Evolutionary conservation across 2,113 vertebrate species (phyloP), one percentile per base, ranked within the genome.

Genomic region (Chinchilla lanigera): DNA sequence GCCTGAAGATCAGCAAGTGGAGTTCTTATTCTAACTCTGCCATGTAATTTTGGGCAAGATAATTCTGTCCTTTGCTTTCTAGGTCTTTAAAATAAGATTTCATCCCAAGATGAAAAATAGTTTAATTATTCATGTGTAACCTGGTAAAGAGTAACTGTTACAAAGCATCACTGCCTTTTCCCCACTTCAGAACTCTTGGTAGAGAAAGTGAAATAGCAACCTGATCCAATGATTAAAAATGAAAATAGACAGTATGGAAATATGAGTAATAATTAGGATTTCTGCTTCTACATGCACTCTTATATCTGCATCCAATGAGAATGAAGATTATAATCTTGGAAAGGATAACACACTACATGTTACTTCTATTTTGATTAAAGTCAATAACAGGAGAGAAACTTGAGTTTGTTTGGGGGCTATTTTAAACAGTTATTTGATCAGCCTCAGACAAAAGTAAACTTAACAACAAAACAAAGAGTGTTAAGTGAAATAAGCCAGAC

Each of bases 351-450:
- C 71, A 96, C 33, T 83, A 71, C 22, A 65, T 44, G 7, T 93
- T 89, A 86, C 88, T 93, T 93, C 35, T 41, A 91, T 73, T 96
- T 85, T 94, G 71, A 92, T 97, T 89, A 82, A 93, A 93, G 92
- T 86, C 33, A 90, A 16, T 88, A 91, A 94, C 35, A 7, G 71
- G 87, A 96, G 56, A 95, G 71, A 54, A 97, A 97, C 28, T 71
- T 44, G 19, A 81, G 47, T 91, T 90, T 86, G 35, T 84, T 86
- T 65, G 80, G 93, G 38, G 89, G 77, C 17, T 89, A 16, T 91
- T 94, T 94, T 83, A 94, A 91, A 65, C 20, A 50, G 71, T 65
- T 60, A 85, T 16, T 96, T 95, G 54, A 97, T 96, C 19, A 84
- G 47, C 33, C 30, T 94, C n/a, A 90, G 71, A 94, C 20, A 17